Conservation (phyloP, 2,888 invertebrate genomes). For the Brachypalpus laphriformis region DNA sequence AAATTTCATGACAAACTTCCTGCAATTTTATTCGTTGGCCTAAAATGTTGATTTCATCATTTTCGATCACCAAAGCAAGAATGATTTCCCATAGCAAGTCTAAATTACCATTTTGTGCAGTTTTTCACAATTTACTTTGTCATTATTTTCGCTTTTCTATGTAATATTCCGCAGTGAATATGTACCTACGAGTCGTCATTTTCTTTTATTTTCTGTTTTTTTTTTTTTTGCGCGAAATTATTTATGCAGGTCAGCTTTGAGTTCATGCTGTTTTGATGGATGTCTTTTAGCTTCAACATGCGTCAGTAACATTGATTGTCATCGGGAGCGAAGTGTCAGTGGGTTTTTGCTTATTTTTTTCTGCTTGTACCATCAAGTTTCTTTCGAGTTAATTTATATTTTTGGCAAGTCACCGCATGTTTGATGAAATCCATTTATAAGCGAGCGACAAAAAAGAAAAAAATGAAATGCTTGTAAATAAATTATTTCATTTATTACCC, state of each 20-base stretch:
- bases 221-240: constrained; percentile 53
- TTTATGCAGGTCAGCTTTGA: constrained; percentile 70
- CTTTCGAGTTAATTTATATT: constrained; percentile 41
- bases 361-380: constrained; percentile 6
- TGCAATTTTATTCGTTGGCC: constrained; percentile 17
- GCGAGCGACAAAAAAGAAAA: neutral
- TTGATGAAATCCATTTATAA: constrained; percentile 44
- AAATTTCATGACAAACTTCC: constrained; percentile 7
- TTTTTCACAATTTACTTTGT: constrained; percentile 21
- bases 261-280: constrained; percentile 73
- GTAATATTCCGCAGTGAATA: constrained; percentile 23
- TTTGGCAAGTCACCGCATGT: constrained; percentile 58
- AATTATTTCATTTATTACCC: constrained; percentile 39
- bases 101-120: constrained; percentile 11
- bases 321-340: constrained; percentile 62
- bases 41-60: neutral
- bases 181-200: constrained; percentile 26
- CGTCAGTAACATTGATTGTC: constrained; percentile 73
- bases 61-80: neutral
- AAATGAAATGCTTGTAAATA: constrained; percentile 14
- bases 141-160: constrained; percentile 10
- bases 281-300: constrained; percentile 69
- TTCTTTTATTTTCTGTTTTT: constrained; percentile 10
- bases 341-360: constrained; percentile 16
- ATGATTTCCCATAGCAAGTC: neutral